A percentile compares a stretch with the other conserved stretches of the same genome.
Evolutionary conservation across 2,888 invertebrate genomes (phyloP).

Genomic region (Allygus modestus): DNA sequence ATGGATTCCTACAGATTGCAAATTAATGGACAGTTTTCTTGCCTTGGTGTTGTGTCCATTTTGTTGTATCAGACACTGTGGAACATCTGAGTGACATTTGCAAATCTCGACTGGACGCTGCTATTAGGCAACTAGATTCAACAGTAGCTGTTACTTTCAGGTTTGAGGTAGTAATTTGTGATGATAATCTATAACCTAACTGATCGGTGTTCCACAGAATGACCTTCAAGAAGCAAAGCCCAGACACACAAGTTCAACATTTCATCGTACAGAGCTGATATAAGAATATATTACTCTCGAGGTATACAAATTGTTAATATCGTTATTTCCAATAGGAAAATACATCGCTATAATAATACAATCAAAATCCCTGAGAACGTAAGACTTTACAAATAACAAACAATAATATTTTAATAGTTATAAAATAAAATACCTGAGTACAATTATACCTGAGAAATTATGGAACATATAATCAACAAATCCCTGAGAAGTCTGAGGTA

Average conservation of each 20-base stretch:
- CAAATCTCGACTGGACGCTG: too few species aligned
- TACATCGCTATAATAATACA: constrained; percentile 4
- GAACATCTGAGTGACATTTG: too few species aligned
- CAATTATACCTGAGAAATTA: constrained; percentile 53
- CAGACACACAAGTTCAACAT: constrained; percentile 12
- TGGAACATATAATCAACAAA: constrained; percentile 31
- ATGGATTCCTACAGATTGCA: too few species aligned
- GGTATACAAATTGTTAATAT: constrained; percentile 18
- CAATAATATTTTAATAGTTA: not conserved
- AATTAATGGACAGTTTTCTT: too few species aligned
- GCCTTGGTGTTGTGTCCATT: too few species aligned
- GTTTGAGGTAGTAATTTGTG: too few species aligned
- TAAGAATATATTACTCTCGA: constrained; percentile 32
- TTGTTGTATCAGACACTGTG: too few species aligned
- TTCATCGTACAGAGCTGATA: constrained; percentile 43
- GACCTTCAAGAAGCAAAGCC: not conserved
- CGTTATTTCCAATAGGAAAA: constrained; percentile 36
- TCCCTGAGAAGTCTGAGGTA: constrained; percentile 54
- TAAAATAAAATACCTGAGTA: constrained; percentile 53
- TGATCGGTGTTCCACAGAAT: not conserved
- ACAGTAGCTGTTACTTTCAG: too few species aligned
- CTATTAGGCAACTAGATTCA: too few species aligned
- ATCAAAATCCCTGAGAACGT: constrained; percentile 42
- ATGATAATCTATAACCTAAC: too few species aligned
- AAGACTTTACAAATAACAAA: constrained; percentile 33